Percentiles rank a stretch among this genome's conserved stretches.
Evolutionary conservation across 2,888 invertebrate species (phyloP).

Genomic region (Amiota minor): DNA sequence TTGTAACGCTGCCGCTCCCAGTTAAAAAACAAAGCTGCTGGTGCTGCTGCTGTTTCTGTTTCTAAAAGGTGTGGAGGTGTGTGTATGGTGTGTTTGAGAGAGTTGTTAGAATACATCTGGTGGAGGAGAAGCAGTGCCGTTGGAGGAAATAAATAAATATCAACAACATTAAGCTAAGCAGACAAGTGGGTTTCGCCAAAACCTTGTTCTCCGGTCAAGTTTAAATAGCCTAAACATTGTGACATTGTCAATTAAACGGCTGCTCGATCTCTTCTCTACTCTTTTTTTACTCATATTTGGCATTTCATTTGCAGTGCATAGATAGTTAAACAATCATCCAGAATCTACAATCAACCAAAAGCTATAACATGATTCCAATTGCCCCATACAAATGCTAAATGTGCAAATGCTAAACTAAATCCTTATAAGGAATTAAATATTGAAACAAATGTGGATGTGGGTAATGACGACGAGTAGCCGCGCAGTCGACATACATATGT

Average conservation of each 20-base stretch:
- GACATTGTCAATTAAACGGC: neutral
- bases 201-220: neutral
- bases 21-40: constrained; percentile 33
- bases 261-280: too few species aligned
- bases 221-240: neutral
- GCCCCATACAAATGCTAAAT: neutral
- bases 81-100: constrained; percentile 1
- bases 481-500: neutral
- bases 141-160: constrained; percentile 13
- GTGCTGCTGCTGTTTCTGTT: constrained; percentile 9
- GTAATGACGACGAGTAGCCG: neutral
- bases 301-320: too few species aligned
- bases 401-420: neutral
- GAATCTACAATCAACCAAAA: neutral
- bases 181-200: constrained; percentile 6
- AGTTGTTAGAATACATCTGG: neutral
- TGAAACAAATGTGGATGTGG: neutral
- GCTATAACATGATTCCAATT: neutral
- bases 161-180: neutral
- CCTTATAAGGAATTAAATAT: neutral
- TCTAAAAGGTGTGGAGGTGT: constrained; percentile 20
- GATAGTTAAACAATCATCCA: too few species aligned
- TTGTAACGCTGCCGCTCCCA: constrained; percentile 31
- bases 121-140: neutral
- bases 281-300: too few species aligned